A percentile compares a stretch with the other conserved stretches of the same genome.
phyloP scores from a whole-genome alignment of 2,888 invertebrate genomes.

The Fragum whitleyi region DNA sequence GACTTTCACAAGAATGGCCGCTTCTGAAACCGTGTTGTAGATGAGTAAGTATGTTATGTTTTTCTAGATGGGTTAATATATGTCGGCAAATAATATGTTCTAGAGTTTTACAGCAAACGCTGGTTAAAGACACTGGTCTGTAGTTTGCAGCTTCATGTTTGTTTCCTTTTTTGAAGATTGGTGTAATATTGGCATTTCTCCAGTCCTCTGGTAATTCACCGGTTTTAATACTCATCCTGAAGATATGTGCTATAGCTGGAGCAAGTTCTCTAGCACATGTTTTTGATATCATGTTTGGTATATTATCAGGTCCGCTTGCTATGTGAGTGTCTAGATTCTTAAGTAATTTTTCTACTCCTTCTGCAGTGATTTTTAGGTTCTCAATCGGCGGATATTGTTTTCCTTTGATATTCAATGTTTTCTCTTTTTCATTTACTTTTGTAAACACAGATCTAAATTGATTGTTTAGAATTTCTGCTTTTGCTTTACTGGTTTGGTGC shows the following conservation, averaged over 20 bases:
- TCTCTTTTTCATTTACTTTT: too few species aligned
- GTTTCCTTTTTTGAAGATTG: background rate
- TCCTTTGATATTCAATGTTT: background rate
- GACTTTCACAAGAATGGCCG: constrained; percentile 29
- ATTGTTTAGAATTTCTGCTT: constrained; percentile 22
- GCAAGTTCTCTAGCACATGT: background rate
- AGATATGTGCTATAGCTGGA: background rate
- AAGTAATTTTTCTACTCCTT: too few species aligned
- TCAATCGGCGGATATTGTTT: too few species aligned
- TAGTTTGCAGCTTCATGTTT: background rate
- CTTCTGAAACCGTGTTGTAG: background rate
- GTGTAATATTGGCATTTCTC: background rate
- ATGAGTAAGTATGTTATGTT: background rate
- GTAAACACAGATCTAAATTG: constrained; percentile 30
- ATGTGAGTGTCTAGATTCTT: background rate
- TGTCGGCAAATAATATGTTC: background rate
- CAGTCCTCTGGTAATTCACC: constrained; percentile 17
- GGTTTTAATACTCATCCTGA: background rate
- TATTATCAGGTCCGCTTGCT: constrained; percentile 17
- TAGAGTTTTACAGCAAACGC: background rate
- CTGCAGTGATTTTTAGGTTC: too few species aligned
- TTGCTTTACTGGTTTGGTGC: background rate
- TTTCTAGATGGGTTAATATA: background rate
- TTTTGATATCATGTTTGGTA: background rate
- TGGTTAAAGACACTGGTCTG: background rate